Conservation (phyloP, 2,113 vertebrate species). For the Helogale parvula region DNA sequence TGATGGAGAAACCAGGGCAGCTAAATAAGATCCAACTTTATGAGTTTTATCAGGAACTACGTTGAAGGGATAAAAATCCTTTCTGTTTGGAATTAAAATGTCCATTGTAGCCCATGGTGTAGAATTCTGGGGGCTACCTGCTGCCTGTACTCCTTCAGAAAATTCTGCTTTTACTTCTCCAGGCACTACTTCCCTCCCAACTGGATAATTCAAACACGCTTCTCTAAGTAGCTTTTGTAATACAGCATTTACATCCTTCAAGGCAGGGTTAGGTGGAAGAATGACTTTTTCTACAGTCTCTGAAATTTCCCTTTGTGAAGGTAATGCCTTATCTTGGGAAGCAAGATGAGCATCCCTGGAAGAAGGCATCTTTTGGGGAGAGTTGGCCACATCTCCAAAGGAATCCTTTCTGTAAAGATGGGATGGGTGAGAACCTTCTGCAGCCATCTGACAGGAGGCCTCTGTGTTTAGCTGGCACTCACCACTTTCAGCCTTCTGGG, state of each 20-base stretch:
- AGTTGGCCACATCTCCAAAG: background rate
- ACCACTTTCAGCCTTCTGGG: background rate
- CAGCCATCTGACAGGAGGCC: background rate
- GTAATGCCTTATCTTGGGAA: background rate
- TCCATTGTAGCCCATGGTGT: background rate
- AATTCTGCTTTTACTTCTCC: background rate
- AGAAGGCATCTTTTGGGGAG: background rate
- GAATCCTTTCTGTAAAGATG: background rate
- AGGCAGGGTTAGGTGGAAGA: conserved; percentile 38
- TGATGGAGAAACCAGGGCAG: background rate
- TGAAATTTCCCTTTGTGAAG: conserved; percentile 65
- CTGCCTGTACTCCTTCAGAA: background rate
- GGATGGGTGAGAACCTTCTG: background rate
- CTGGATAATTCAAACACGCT: background rate
- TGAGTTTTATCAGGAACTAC: background rate
- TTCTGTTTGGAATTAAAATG: background rate
- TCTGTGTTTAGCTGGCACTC: conserved; percentile 26
- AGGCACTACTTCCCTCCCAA: background rate
- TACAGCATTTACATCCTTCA: conserved; percentile 18
- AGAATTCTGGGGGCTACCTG: background rate
- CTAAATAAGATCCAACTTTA: background rate
- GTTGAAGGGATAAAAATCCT: background rate
- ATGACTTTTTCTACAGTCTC: conserved; percentile 67
- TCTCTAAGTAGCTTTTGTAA: conserved; percentile 62
- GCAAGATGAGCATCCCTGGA: background rate